Conservation (phyloP, 2,797 vertebrate genomes). For the Fundulus diaphanus region DNA sequence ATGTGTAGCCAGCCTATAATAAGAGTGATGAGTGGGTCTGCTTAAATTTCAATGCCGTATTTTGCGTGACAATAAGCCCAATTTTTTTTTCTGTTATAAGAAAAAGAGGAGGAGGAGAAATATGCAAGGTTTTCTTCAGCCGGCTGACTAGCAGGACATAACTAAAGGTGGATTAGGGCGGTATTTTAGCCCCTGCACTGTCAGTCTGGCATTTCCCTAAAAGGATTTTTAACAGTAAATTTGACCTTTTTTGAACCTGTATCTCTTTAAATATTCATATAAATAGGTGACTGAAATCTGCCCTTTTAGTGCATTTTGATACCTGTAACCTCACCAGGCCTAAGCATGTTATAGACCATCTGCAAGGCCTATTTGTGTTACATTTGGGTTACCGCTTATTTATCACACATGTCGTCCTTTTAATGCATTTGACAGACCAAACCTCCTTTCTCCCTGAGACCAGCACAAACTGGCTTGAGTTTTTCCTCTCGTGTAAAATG, state of each 20-base stretch:
- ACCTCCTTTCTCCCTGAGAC: constrained; percentile 58
- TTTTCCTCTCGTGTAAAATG: constrained; percentile 55
- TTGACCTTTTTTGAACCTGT: background rate
- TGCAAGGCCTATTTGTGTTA: no score
- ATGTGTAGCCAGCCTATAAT: no score
- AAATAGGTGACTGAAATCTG: no score
- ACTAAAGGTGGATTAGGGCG: background rate
- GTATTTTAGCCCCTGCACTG: no score
- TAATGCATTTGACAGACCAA: constrained; percentile 32
- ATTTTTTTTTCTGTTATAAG: background rate
- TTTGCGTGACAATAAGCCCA: background rate
- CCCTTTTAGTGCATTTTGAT: no score
- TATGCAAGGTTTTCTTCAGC: background rate
- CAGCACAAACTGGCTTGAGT: constrained; percentile 35
- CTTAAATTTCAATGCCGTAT: background rate
- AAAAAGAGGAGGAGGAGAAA: no score
- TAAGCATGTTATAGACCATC: background rate
- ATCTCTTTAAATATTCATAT: background rate
- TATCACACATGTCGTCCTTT: constrained; percentile 40
- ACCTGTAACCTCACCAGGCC: background rate
- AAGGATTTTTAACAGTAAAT: no score
- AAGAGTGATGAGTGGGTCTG: background rate
- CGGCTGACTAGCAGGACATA: background rate
- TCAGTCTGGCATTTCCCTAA: no score
- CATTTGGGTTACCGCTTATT: constrained; percentile 29